Percentiles rank a stretch among this genome's conserved stretches.
phyloP scores from a whole-genome alignment of 2,888 invertebrate species.

The Dendrolimus pini region DNA sequence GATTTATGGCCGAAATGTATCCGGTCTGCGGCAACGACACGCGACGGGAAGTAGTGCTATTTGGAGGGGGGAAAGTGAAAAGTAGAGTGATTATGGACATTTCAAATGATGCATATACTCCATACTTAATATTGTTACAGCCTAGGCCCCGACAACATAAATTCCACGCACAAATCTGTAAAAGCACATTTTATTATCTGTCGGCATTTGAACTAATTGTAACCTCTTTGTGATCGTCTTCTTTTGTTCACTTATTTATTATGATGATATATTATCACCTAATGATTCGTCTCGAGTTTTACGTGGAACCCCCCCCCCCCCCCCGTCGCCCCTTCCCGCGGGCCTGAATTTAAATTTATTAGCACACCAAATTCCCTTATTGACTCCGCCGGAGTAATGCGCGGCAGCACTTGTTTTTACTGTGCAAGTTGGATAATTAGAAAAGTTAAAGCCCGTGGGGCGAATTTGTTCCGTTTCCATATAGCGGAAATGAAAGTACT shows the following conservation, averaged over 20 bases:
- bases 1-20: neutral
- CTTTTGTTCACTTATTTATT: too few relatives aligned
- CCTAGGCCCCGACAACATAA: too few relatives aligned
- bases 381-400: conserved; percentile 20
- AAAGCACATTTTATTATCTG: too few relatives aligned
- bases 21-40: neutral
- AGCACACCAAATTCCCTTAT: conserved; percentile 13
- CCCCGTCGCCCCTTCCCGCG: conserved; percentile 1
- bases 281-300: too few relatives aligned
- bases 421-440: conserved; percentile 25
- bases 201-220: too few relatives aligned
- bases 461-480: conserved; percentile 5
- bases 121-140: too few relatives aligned
- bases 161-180: too few relatives aligned
- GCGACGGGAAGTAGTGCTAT: neutral
- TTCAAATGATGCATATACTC: neutral
- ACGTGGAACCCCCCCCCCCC: too few relatives aligned
- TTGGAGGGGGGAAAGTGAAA: neutral
- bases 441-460: conserved; percentile 22
- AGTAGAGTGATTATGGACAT: neutral
- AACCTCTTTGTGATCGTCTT: too few relatives aligned
- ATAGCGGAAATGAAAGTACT: neutral
- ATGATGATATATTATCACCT: too few relatives aligned
- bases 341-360: conserved; percentile 27
- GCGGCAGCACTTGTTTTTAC: conserved; percentile 23